Evolutionary conservation across 2,888 invertebrate genomes (phyloP), one percentile per base, ranked within the genome.

Genomic region (Cosmopolites sordidus): DNA sequence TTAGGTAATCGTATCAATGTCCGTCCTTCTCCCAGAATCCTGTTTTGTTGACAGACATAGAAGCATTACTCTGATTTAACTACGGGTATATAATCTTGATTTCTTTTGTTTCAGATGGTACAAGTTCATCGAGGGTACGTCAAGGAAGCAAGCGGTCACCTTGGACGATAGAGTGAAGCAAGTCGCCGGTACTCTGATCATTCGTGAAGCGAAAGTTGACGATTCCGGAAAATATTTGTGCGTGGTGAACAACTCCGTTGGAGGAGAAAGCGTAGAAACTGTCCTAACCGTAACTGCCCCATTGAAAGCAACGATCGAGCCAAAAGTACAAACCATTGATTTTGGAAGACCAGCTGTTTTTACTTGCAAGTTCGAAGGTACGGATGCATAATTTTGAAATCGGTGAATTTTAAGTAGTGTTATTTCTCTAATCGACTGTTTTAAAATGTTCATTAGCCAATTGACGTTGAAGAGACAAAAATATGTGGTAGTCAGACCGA

Each of bases 141-240:
- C 85, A 2, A 81, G 90, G 48, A 90, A 92, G 70, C 89, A 90
- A 72, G 88, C 89, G n/a, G 92, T 94, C n/a, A 82, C 85, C 30
- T 76, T 93, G 60, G 89, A 91, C 71, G 93, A 93, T 58, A 82
- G 94, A 65, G 88, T 93, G 15, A 89, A 91, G 66, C 93, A 94
- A 78, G 90, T 92, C 12, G 93, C 94, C 56, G 95, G 95, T 52
- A 95, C 95, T 57, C 78, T 97, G 64, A 91, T 95, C 63, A 93
- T 97, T 62, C 85, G 89, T 60, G 90, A 92, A 70, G 92, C 93
- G 11, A 85, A 87, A 66, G 91, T 93, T 38, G 89, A 89, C 66
- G 96, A 97, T 74, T 92, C 92, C 58, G 96, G 95, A 66, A 91
- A 92, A 76, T 97, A 96, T 72, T 76, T 92, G 57, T 96, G 96